Evolutionary conservation across 2,888 invertebrate species (phyloP).

Genomic region (Neuroscelio doddi): DNA sequence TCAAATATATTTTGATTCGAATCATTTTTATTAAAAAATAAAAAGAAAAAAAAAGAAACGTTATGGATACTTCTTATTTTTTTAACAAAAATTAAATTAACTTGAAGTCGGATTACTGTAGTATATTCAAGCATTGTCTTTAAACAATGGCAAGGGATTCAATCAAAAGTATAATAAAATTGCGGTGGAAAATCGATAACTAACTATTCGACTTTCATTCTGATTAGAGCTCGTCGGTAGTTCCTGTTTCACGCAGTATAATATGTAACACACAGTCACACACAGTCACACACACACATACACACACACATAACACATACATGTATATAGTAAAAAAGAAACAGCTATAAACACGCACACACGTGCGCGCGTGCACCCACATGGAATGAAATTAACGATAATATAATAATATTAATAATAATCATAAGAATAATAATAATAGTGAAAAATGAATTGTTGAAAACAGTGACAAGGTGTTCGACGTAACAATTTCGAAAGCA

Average conservation of each 20-base stretch:
- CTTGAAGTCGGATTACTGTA: slow-evolving; percentile 22
- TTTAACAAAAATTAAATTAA: slow-evolving; percentile 7
- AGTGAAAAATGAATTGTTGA: slow-evolving; percentile 10
- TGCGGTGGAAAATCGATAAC: slow-evolving; percentile 4
- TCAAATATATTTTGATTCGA: not conserved
- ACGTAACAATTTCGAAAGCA: slow-evolving; percentile 19
- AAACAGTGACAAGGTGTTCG: slow-evolving; percentile 19
- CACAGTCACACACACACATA: slow-evolving; percentile 2
- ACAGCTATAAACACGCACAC: slow-evolving; percentile 19
- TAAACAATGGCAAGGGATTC: slow-evolving; percentile 28
- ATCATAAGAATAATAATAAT: slow-evolving; percentile 11
- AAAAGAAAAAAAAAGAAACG: not conserved
- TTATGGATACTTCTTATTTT: not conserved
- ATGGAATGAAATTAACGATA: slow-evolving; percentile 27
- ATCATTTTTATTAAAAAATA: not conserved
- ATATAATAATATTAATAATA: slow-evolving; percentile 23
- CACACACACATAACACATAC: slow-evolving; percentile 7
- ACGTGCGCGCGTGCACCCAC: slow-evolving; percentile 34
- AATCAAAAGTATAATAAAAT: slow-evolving; percentile 7
- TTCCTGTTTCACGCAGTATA: not conserved
- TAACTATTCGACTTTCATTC: slow-evolving; percentile 1
- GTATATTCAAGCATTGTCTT: slow-evolving; percentile 28
- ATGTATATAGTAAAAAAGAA: slow-evolving; percentile 10
- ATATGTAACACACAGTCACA: not conserved
- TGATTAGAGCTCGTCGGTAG: not conserved